Evolutionary conservation across 2,797 vertebrate species (phyloP).

Genomic region (Sylvilagus floridanus): DNA sequence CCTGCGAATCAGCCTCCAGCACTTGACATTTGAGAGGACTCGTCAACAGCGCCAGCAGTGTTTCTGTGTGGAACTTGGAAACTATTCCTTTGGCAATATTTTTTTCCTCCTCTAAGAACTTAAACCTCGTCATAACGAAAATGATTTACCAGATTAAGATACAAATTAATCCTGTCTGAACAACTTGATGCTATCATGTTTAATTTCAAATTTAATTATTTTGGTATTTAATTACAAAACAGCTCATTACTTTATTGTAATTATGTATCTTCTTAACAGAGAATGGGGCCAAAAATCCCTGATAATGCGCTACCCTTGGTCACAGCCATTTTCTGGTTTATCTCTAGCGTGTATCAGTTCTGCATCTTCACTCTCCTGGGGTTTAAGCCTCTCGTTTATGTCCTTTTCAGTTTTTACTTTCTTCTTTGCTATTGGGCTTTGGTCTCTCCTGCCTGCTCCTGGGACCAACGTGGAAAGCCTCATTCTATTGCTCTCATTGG

Average conservation of each 20-base stretch:
- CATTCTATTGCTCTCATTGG: accelerated
- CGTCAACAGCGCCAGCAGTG: neutral
- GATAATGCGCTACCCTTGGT: conserved; percentile 71
- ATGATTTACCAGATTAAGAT: conserved; percentile 86
- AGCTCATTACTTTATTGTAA: conserved; percentile 87
- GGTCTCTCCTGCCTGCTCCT: neutral
- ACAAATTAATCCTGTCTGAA: conserved; percentile 85
- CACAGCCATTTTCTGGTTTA: conserved; percentile 63
- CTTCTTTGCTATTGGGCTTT: neutral
- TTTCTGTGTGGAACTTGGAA: neutral
- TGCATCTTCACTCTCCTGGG: conserved; percentile 33
- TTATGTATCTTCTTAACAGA: conserved; percentile 86
- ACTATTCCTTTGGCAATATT: neutral
- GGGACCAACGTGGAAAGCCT: neutral
- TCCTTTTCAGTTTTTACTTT: neutral
- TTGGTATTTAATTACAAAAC: conserved; percentile 88
- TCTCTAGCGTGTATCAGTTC: neutral
- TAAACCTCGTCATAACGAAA: conserved; percentile 82
- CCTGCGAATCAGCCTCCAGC: neutral
- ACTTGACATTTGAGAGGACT: neutral
- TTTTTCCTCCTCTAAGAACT: conserved; percentile 55
- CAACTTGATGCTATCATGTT: conserved; percentile 85
- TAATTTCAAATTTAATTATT: conserved; percentile 88
- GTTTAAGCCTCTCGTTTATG: neutral
- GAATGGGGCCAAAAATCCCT: conserved; percentile 68